Base-by-base conservation (phyloP, 2,888 invertebrate genomes). In the Serripes groenlandicus region DNA sequence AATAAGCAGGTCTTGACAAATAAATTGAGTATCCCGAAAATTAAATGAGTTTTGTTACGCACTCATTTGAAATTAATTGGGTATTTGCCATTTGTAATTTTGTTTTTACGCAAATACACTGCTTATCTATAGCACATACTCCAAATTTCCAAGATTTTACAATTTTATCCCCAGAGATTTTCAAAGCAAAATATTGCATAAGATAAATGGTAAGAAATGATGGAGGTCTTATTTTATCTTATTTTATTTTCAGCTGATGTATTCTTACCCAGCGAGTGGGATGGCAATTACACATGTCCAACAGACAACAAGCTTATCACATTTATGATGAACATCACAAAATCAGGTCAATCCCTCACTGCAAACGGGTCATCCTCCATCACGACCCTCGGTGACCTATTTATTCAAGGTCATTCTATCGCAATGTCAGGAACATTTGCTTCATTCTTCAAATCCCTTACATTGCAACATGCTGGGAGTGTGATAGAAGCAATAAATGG, bases 251-350 rank as follows among this genome's bases (percentile, higher is more conserved):
- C 69, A 83, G 85, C 64, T 62, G 66, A 77, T 58, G 78, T 68
- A 7, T 85, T 85, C 68, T 35, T 85, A n/a, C 82, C 82, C 3
- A 85, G 85, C 75, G 82, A 75, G 49, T 85, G 85, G 85, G 62
- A 52, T 42, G 85, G 85, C 4, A 82, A 81, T 54, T 85, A 85
- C 56, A 81, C 77, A 7, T 85, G 82, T 54, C 35, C 71, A 15
- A 72, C 74, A 62, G 85, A 82, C 58, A 74, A 76, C 3, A 30
- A 21, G 3, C 60, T 64, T 26, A 37, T 75, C 3, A 68, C 30
- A n/a, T 85, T 81, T 69, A 30, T 79, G 7, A 74, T 81, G 37
- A 85, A 85, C 79, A 76, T 85, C 54, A 85, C 79, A 28, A 75
- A 79, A 34, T 85, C 81, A 26, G 54, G 68, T 15, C 42, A 66